These are phyloP conservation scores for Scelioninae gen. 1 DNA, from an alignment of 2,888 invertebrate species.

Conservation along the genomic window DNA sequence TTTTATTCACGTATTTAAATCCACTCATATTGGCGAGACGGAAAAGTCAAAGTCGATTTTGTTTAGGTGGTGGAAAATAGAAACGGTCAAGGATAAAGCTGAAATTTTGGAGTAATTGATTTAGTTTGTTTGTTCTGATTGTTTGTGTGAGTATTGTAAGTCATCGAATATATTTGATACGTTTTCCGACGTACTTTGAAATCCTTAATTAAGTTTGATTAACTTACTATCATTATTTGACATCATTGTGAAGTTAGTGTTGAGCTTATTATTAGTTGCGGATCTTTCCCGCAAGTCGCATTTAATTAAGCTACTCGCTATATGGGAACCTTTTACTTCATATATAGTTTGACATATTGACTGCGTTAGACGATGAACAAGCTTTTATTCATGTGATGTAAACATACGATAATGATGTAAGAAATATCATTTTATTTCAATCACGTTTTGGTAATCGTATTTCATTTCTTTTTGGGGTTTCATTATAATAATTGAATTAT, in stretches of 20 bases:
- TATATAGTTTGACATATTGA: slow-evolving; percentile 31
- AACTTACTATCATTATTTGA: slow-evolving; percentile 44
- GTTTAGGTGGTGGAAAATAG: neutral
- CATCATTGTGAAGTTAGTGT: slow-evolving; percentile 35
- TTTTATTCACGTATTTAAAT: too few relatives aligned
- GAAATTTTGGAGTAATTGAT: slow-evolving; percentile 14
- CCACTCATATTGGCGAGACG: too few relatives aligned
- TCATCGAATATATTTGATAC: neutral
- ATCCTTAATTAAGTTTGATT: slow-evolving; percentile 51
- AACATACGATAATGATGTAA: neutral
- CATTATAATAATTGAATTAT: too few relatives aligned
- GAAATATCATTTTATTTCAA: too few relatives aligned
- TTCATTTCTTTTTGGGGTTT: too few relatives aligned
- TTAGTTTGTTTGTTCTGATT: neutral
- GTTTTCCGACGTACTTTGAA: slow-evolving; percentile 12
- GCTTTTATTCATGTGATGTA: neutral
- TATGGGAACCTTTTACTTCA: slow-evolving; percentile 38
- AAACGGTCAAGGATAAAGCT: slow-evolving; percentile 15
- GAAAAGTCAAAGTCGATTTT: neutral
- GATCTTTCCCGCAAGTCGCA: slow-evolving; percentile 47
- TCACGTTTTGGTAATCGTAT: too few relatives aligned
- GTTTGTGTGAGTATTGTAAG: neutral
- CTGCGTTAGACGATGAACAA: slow-evolving; percentile 16
- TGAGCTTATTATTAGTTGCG: slow-evolving; percentile 38
- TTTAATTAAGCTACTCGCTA: slow-evolving; percentile 45